Percentiles rank a stretch among this genome's conserved stretches.
phyloP scores from a whole-genome alignment of 2,797 vertebrate species.

The Otus scops region DNA sequence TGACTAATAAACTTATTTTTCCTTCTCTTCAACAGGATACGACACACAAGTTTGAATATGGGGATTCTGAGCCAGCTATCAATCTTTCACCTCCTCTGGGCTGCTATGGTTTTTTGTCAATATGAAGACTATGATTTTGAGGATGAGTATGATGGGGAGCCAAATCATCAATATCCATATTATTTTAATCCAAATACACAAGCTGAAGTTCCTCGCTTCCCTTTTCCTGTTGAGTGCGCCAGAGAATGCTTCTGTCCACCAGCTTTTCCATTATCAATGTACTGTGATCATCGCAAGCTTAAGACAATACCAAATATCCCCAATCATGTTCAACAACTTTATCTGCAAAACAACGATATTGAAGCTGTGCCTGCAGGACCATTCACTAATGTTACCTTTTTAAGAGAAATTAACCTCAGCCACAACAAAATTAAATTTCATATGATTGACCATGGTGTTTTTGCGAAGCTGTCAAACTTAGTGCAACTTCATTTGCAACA shows the following conservation, averaged over 20 bases:
- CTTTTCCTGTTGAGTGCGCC: conserved; percentile 63
- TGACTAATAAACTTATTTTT: neutral
- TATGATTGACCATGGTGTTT: conserved; percentile 74
- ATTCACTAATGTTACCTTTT: conserved; percentile 76
- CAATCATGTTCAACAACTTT: conserved; percentile 75
- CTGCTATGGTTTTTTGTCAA: conserved; percentile 69
- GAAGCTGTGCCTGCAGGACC: conserved; percentile 73
- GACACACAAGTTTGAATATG: conserved; percentile 50
- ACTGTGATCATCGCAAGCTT: conserved; percentile 80
- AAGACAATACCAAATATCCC: conserved; percentile 79
- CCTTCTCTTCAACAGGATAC: conserved; percentile 53
- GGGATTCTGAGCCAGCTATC: conserved; percentile 32
- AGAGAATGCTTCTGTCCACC: conserved; percentile 80
- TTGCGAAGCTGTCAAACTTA: conserved; percentile 74
- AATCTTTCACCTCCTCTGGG: conserved; percentile 61
- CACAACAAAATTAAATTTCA: conserved; percentile 81
- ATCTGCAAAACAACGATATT: conserved; percentile 81
- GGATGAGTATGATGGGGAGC: conserved; percentile 72
- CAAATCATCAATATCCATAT: conserved; percentile 56
- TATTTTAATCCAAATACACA: conserved; percentile 64
- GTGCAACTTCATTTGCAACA: conserved; percentile 79
- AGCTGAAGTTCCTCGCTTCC: conserved; percentile 30
- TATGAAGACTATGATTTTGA: conserved; percentile 76
- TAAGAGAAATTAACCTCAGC: conserved; percentile 82
- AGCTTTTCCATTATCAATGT: conserved; percentile 79